These are phyloP conservation scores for Brachionichthys hirsutus DNA, from an alignment of 2,113 vertebrate species.

Conservation along the genomic window DNA sequence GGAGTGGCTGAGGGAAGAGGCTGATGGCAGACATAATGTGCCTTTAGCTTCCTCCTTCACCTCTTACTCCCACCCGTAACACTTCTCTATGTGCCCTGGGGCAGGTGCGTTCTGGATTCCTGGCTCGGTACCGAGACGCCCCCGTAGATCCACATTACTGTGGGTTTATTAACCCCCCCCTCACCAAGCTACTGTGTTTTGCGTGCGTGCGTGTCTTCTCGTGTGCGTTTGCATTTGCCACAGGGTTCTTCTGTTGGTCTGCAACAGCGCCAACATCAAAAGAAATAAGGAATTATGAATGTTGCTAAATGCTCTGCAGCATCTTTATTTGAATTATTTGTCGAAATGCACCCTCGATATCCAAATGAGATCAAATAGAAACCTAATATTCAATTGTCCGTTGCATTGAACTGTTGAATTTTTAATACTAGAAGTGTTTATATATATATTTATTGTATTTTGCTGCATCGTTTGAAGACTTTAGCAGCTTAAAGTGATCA, in stretches of 20 bases:
- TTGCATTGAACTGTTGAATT: neutral
- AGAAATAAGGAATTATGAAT: slow-evolving; percentile 22
- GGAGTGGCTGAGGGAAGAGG: slow-evolving; percentile 51
- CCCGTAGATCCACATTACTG: slow-evolving; percentile 66
- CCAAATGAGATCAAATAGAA: slow-evolving; percentile 29
- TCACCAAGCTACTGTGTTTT: slow-evolving; percentile 57
- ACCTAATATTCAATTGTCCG: slow-evolving; percentile 1
- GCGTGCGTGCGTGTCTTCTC: slow-evolving; percentile 21
- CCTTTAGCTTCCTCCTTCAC: slow-evolving; percentile 52
- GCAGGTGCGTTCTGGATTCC: slow-evolving; percentile 71
- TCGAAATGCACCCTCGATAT: too few relatives aligned
- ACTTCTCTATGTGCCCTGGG: slow-evolving; percentile 50
- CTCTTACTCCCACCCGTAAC: slow-evolving; percentile 16
- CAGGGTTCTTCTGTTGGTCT: slow-evolving; percentile 50
- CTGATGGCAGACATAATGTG: slow-evolving; percentile 60
- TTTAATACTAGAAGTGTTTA: neutral
- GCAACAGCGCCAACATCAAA: slow-evolving; percentile 38
- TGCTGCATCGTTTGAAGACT: too few relatives aligned
- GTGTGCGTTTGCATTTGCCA: slow-evolving; percentile 32
- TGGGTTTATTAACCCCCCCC: slow-evolving; percentile 74
- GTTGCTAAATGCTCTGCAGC: slow-evolving; percentile 22
- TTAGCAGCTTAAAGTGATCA: too few relatives aligned
- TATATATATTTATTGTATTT: too few relatives aligned
- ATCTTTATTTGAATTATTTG: slow-evolving; percentile 13
- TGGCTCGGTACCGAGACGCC: slow-evolving; percentile 67